Percentiles rank a stretch among this genome's conserved stretches.
Evolutionary conservation across 2,888 invertebrate species (phyloP).

Genomic region (Nemurella pictetii): DNA sequence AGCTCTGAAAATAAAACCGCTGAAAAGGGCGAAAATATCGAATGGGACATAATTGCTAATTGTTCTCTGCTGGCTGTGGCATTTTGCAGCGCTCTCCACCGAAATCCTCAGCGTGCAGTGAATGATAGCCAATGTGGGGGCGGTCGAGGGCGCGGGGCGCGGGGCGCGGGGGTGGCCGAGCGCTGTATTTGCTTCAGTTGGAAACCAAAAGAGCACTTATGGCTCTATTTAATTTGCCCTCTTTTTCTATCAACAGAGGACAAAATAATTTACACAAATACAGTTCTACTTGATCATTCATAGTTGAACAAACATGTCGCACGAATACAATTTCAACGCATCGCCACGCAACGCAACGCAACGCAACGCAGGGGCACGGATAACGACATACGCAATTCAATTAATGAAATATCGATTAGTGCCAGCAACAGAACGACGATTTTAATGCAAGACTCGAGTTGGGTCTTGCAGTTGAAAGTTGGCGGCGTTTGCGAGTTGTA

Average conservation of each 20-base stretch:
- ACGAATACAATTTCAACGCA: no score
- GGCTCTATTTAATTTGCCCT: background rate
- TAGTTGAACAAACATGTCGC: background rate
- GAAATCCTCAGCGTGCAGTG: background rate
- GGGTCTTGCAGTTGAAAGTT: no score
- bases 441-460: no score
- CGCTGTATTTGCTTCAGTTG: background rate
- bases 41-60: background rate
- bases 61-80: background rate
- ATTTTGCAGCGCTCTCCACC: background rate
- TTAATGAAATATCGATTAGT: background rate
- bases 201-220: background rate
- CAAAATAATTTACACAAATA: background rate
- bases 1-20: background rate
- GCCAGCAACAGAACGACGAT: background rate
- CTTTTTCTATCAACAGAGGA: background rate
- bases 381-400: background rate
- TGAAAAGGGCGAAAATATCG: background rate
- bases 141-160: background rate
- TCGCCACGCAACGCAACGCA: no score
- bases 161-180: background rate
- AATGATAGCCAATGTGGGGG: background rate
- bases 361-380: no score
- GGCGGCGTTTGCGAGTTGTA: no score
- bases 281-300: background rate